Base-by-base conservation (phyloP, 2,888 invertebrate species). In the Iselma pallidipennis region DNA sequence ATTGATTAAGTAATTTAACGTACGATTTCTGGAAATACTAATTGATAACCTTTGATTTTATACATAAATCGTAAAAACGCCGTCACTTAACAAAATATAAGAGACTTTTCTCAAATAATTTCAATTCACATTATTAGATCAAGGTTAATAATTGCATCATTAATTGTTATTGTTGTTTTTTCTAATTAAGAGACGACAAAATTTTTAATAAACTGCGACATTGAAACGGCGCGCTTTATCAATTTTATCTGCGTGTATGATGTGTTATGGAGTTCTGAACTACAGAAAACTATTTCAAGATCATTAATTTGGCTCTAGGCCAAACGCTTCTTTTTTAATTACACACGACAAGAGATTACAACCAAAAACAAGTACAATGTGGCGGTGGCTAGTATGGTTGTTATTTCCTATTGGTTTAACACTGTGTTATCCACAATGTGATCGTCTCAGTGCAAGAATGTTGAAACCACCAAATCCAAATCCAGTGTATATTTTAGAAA, bases 401-500 rank as follows among this genome's bases (percentile, higher is more conserved):
- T 6, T 42, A 3, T 21, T 21, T 3, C 42, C 2, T 19, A 9
- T 42, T 7, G 16, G 21, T 42, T 21, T 9, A 3, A 42, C 21
- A 10, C 2, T 42, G 42, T 42, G 42, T 42, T 42, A 42, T 42
- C 42, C 19, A 42, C 49, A 60, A 53, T 73, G 80, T 50, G 83
- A 80, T 69, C 81, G 82, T 29, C 76, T 79, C 59, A 84, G 84
- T 2, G 76, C 77, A 49, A 84, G 83, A 23, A 80, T 80, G 49
- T 76, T 76, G 4, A 81, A 82, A 50, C 72, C 76, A 75, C 74
- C 81, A 74, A 78, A 85, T 78, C 83, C 86, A 0, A 88, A 90
- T 0, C 14, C 21, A 16, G 69, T 67, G 64, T 77, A 75, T 57
- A 49, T 72, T 16, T 64, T 77, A n/a, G 72, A 73, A 48, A 70